Conservation (phyloP, 2,113 vertebrate genomes). For the Zonotrichia leucophrys region DNA sequence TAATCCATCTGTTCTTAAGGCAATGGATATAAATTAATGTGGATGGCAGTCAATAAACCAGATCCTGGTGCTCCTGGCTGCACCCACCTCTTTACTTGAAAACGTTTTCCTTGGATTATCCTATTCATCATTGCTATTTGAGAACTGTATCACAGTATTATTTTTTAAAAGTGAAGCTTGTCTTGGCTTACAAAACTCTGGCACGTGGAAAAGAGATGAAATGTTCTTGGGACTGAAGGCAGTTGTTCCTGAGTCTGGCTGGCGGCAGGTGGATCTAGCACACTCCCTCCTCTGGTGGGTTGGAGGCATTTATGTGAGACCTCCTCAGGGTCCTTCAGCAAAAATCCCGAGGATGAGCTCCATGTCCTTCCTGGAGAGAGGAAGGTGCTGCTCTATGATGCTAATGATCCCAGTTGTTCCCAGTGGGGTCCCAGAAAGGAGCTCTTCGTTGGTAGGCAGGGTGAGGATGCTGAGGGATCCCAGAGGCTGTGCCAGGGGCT, state of each 20-base stretch:
- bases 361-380: accelerated
- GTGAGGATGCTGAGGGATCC: background rate
- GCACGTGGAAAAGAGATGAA: background rate
- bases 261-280: background rate
- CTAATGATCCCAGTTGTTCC: accelerated
- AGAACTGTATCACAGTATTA: background rate
- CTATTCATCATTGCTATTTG: background rate
- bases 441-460: accelerated
- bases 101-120: background rate
- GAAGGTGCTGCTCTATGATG: background rate
- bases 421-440: background rate
- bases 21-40: background rate
- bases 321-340: background rate
- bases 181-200: background rate
- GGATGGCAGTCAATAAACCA: background rate
- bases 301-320: background rate
- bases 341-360: background rate
- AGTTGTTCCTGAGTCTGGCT: background rate
- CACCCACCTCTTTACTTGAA: background rate
- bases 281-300: background rate
- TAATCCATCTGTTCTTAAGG: background rate
- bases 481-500: background rate
- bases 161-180: background rate
- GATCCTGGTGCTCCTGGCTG: background rate
- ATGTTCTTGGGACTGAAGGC: background rate